Base-by-base conservation (phyloP, 2,113 vertebrate genomes). In the Aspidoscelis tigris region DNA sequence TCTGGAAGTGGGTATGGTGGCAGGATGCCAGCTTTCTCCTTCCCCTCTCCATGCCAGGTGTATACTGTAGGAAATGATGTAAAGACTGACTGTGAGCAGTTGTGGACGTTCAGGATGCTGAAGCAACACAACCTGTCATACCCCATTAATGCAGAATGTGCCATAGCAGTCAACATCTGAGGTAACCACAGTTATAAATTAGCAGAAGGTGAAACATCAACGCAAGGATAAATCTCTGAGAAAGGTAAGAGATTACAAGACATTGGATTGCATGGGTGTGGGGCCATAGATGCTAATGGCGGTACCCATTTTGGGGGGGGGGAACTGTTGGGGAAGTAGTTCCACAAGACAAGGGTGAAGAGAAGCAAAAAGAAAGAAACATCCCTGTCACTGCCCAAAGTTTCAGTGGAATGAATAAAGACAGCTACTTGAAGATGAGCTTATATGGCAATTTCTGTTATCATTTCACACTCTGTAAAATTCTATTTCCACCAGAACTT, bases 101-200 rank as follows among this genome's bases (percentile, higher is more conserved):
- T 88, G 84, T 84, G 88, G 84, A 84, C 78, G 77, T 84, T 81
- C 50, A 80, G 65, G 73, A 87, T 76, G 65, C 2, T 20, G 21
- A 80, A 87, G 87, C 81, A 84, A 61, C 79, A 84, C 74, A 41
- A 43, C 65, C 84, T 76, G 74, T 76, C 86, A 80, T 69, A 82
- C 80, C 84, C 68, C 41, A 41, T 73, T 58, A 77, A 78, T 3
- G 11, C 0, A 33, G 43, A 72, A 41, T 0, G 1, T 65, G 61
- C 58, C 58, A 74, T 76, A 55, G 82, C 68, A 85, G 70, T 70
- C 83, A 76, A 8, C 75, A 0, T 0, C 50, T 22, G 78, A 50
- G 39, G 78, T 0, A 3, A 1, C 43, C 58, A 33, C 21, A 78
- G 47, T 47, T 33, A 81, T 44, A 76, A 89, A 82, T 0, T 6